Conservation (phyloP, 2,888 invertebrate species). For the Phaonia tiefii region DNA sequence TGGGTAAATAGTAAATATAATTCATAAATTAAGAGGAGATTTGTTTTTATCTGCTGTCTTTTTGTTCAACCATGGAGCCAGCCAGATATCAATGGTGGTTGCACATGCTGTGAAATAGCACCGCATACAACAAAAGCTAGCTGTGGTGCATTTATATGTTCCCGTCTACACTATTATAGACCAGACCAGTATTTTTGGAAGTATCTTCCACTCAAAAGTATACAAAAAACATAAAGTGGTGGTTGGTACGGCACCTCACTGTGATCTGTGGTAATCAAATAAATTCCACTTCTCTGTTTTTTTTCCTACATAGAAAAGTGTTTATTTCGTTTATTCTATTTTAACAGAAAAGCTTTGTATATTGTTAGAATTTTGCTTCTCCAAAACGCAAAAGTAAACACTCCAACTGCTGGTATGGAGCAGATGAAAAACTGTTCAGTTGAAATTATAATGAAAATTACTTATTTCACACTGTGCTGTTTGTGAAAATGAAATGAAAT, state of each 20-base stretch:
- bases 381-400: background rate
- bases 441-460: constrained; percentile 38
- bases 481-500: constrained; percentile 21
- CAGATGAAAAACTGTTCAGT: constrained; percentile 18
- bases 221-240: constrained; percentile 14
- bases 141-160: too few relatives aligned
- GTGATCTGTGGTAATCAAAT: constrained; percentile 52
- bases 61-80: background rate
- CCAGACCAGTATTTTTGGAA: constrained; percentile 1
- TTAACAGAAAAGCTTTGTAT: background rate
- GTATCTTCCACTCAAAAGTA: background rate
- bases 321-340: background rate
- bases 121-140: background rate
- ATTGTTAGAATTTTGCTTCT: background rate
- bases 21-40: constrained; percentile 48
- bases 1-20: constrained; percentile 36
- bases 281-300: constrained; percentile 43
- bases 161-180: background rate
- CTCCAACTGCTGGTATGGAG: constrained; percentile 5
- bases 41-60: constrained; percentile 3
- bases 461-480: constrained; percentile 52
- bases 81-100: background rate
- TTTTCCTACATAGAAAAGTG: background rate
- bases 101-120: constrained; percentile 30
- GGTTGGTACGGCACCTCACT: constrained; percentile 45